Conservation (phyloP, 1,140 invertebrate genomes). For the Dendroctonus valens region DNA sequence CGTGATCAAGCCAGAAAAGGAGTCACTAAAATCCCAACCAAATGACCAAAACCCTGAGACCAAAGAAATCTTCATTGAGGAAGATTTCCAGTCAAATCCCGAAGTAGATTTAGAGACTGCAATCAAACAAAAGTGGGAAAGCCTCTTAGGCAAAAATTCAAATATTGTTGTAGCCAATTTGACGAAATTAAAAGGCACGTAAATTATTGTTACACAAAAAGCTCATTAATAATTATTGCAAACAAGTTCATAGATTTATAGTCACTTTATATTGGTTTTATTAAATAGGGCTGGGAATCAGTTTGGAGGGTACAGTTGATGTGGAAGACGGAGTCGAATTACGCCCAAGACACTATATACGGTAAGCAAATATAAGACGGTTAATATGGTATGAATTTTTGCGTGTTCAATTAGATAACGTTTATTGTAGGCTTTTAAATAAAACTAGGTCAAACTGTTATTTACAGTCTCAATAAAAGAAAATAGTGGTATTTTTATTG, state of each 20-base stretch:
- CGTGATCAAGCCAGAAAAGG: too few relatives aligned
- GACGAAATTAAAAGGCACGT: conserved; percentile 72
- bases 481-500: too few relatives aligned
- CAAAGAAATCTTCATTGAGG: conserved; percentile 58
- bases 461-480: too few relatives aligned
- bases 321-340: conserved; percentile 80
- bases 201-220: background rate
- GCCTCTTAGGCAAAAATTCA: conserved; percentile 67
- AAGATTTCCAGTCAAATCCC: conserved; percentile 54
- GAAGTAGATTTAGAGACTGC: conserved; percentile 57
- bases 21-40: too few relatives aligned
- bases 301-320: conserved; percentile 89
- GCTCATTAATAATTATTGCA: background rate
- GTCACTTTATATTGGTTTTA: background rate
- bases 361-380: conserved; percentile 5
- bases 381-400: too few relatives aligned
- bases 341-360: conserved; percentile 80
- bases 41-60: conserved; percentile 58
- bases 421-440: too few relatives aligned
- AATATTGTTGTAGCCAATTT: conserved; percentile 79
- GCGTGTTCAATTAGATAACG: too few relatives aligned
- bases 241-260: background rate
- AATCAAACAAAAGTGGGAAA: conserved; percentile 69
- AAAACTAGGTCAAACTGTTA: too few relatives aligned
- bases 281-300: conserved; percentile 69